These are phyloP conservation scores for Erynnis tages DNA, from an alignment of 2,888 invertebrate genomes.

Conservation along the genomic window DNA sequence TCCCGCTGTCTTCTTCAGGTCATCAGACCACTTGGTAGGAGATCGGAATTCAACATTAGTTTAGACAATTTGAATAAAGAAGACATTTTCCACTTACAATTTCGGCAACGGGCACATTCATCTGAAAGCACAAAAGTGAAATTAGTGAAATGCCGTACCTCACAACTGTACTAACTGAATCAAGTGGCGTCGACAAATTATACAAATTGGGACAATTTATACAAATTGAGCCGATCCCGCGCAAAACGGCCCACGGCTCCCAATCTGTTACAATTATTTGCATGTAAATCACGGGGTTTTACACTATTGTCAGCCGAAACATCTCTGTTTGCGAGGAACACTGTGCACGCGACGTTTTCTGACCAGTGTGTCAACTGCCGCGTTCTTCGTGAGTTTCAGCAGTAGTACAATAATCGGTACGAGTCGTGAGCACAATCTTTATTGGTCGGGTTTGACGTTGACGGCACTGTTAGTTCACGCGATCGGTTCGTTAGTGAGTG, in stretches of 20 bases:
- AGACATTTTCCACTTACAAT: slow-evolving; percentile 4
- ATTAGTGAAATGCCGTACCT: slow-evolving; percentile 41
- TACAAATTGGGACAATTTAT: slow-evolving; percentile 49
- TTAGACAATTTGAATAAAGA: too few relatives aligned
- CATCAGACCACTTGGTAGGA: too few relatives aligned
- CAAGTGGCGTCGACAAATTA: slow-evolving; percentile 43
- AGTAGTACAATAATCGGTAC: too few relatives aligned
- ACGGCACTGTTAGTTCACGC: too few relatives aligned
- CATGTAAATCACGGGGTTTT: slow-evolving; percentile 66
- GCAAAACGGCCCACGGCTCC: slow-evolving; percentile 46
- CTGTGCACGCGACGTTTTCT: too few relatives aligned
- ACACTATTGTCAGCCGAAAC: slow-evolving; percentile 39
- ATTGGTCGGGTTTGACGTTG: too few relatives aligned
- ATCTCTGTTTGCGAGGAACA: slow-evolving; percentile 12
- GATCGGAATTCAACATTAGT: too few relatives aligned
- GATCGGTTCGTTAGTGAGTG: too few relatives aligned
- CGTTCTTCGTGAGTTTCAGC: too few relatives aligned
- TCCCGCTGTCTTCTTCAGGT: too few relatives aligned
- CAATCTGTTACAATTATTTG: slow-evolving; percentile 74
- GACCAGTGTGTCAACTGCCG: too few relatives aligned
- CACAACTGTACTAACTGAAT: slow-evolving; percentile 48
- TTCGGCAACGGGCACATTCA: slow-evolving; percentile 13
- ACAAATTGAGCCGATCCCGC: slow-evolving; percentile 64
- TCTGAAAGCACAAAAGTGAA: slow-evolving; percentile 29
- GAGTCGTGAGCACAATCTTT: too few relatives aligned